phyloP scores from a whole-genome alignment of 2,888 invertebrate genomes.

The Hyposoter didymator region DNA sequence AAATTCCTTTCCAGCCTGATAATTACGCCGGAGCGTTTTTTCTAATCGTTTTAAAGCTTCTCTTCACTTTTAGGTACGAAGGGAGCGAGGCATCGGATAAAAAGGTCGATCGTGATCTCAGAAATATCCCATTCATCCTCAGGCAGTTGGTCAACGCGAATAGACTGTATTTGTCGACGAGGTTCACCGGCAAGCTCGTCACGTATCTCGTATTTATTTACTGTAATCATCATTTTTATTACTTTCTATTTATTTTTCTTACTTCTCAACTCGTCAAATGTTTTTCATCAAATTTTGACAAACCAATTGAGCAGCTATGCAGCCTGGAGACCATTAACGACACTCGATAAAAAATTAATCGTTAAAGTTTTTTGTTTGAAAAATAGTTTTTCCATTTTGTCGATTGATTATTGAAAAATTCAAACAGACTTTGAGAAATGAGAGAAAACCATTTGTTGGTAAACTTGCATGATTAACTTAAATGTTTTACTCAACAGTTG shows the following conservation, averaged over 20 bases:
- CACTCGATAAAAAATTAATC: too few relatives aligned
- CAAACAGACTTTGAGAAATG: too few relatives aligned
- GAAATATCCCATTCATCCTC: constrained; percentile 74
- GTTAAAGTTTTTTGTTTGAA: too few relatives aligned
- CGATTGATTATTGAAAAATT: too few relatives aligned
- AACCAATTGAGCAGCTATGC: too few relatives aligned
- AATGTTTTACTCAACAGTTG: constrained; percentile 53
- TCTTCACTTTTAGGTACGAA: constrained; percentile 80
- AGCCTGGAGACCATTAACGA: too few relatives aligned
- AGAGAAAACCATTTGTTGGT: not conserved
- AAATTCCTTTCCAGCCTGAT: not conserved
- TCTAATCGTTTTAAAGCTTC: not conserved
- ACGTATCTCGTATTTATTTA: constrained; percentile 83
- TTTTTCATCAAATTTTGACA: not conserved
- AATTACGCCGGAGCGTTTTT: not conserved
- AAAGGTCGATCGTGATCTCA: constrained; percentile 77
- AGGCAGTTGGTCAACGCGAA: constrained; percentile 84
- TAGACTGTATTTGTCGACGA: constrained; percentile 83
- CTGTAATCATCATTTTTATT: constrained; percentile 75
- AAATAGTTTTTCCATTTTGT: too few relatives aligned
- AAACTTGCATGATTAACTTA: not conserved
- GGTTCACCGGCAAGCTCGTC: constrained; percentile 83
- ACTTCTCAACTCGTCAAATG: not conserved
- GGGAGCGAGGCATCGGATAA: constrained; percentile 82
- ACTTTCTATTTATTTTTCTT: constrained; percentile 5